phyloP scores from a whole-genome alignment of 2,113 vertebrate genomes.

The Hippopotamus amphibius region DNA sequence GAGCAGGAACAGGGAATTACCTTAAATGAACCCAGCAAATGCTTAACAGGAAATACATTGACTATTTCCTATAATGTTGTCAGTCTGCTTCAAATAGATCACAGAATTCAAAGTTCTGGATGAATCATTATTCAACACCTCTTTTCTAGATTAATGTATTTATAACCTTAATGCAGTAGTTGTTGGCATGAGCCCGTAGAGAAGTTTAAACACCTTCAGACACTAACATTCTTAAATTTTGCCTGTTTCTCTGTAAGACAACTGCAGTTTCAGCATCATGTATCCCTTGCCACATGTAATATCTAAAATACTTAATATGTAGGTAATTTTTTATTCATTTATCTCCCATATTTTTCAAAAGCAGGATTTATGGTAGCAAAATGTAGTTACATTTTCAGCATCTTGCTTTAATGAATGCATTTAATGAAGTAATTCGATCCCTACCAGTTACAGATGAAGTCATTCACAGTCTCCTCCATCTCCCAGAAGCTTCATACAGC shows the following conservation, averaged over 20 bases:
- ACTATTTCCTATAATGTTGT: conserved; percentile 38
- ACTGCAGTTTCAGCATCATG: not conserved
- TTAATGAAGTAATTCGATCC: conserved; percentile 47
- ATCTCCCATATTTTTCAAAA: not conserved
- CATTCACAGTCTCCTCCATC: not conserved
- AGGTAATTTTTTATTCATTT: not conserved
- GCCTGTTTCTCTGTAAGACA: not conserved
- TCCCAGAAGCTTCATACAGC: not conserved
- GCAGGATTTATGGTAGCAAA: not conserved
- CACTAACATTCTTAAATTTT: not conserved
- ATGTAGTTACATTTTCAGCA: not conserved
- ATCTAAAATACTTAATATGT: conserved; percentile 45
- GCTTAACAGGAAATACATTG: conserved; percentile 49
- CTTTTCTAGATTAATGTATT: conserved; percentile 58
- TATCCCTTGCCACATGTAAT: not conserved
- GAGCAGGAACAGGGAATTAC: not conserved
- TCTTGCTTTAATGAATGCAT: not conserved
- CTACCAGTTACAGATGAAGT: conserved; percentile 45
- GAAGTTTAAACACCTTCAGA: conserved; percentile 23
- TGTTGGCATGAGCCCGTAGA: not conserved
- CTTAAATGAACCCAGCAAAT: conserved; percentile 35
- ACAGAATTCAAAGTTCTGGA: not conserved
- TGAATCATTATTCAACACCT: conserved; percentile 55
- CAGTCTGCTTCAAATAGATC: conserved; percentile 32
- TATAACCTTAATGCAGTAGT: conserved; percentile 39